Conservation (phyloP, 2,113 vertebrate genomes). For the Ifrita kowaldi region DNA sequence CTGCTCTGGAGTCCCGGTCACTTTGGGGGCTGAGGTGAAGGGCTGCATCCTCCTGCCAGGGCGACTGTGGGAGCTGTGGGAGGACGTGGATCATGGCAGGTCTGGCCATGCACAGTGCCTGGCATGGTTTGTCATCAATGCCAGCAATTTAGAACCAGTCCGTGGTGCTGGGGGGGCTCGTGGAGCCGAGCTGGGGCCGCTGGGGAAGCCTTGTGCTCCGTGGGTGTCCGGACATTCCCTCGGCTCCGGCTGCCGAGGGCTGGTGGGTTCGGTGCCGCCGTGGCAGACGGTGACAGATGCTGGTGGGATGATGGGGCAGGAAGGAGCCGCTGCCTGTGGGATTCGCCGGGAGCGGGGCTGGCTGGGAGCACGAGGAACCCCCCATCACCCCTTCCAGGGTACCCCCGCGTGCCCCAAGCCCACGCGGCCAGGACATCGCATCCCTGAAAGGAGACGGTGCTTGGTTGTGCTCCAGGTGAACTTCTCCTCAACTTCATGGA, state of each 20-base stretch:
- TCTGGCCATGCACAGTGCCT: rapidly evolving
- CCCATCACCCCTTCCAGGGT: rapidly evolving
- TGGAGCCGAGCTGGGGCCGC: rapidly evolving
- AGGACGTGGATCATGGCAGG: rapidly evolving
- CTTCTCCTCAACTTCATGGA: neutral
- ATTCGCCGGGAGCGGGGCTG: neutral
- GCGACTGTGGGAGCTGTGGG: rapidly evolving
- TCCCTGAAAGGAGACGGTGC: rapidly evolving
- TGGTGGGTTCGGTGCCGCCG: rapidly evolving
- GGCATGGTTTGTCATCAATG: rapidly evolving
- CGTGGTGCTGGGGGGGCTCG: rapidly evolving
- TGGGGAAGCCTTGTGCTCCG: rapidly evolving
- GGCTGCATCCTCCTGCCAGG: neutral
- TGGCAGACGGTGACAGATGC: neutral
- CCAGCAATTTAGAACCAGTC: rapidly evolving
- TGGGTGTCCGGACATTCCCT: neutral
- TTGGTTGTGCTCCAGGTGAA: neutral
- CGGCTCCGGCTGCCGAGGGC: neutral
- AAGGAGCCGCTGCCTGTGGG: neutral
- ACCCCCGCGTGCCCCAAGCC: rapidly evolving
- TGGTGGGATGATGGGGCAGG: conserved; percentile 30
- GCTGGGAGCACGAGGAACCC: neutral
- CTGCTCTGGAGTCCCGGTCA: neutral
- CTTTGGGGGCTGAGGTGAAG: neutral
- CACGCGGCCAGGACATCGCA: neutral